Conservation (phyloP, 1,140 invertebrate species). For the Patella vulgata region DNA sequence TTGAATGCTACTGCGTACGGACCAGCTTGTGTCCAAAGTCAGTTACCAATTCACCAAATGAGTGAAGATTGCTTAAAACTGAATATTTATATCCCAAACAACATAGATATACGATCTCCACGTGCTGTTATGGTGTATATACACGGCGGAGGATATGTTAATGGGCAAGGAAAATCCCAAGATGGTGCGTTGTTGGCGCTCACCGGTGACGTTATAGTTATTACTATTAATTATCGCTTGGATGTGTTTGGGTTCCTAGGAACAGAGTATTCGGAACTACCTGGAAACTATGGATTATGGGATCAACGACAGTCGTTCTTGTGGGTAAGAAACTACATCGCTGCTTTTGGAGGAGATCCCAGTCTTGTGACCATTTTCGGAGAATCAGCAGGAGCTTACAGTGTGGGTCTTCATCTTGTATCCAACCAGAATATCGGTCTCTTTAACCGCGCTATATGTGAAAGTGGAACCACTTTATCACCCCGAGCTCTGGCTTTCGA, state of each 20-base stretch:
- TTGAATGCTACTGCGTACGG: conserved; percentile 87
- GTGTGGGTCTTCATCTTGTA: conserved; percentile 80
- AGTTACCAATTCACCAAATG: neutral
- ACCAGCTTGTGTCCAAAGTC: conserved; percentile 77
- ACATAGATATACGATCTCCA: neutral
- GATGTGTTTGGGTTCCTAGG: conserved; percentile 85
- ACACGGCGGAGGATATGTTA: conserved; percentile 92
- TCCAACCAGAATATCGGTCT: conserved; percentile 17
- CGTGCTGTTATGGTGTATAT: conserved; percentile 91
- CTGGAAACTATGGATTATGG: conserved; percentile 63
- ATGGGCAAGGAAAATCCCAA: conserved; percentile 88
- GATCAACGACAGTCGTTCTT: conserved; percentile 86
- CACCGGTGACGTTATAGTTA: conserved; percentile 80
- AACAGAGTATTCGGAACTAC: conserved; percentile 13
- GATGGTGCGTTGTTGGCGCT: conserved; percentile 81
- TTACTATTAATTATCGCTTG: conserved; percentile 78
- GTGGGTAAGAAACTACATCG: conserved; percentile 84
- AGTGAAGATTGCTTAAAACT: conserved; percentile 93
- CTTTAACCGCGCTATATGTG: conserved; percentile 33
- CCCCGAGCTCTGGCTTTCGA: conserved; percentile 9
- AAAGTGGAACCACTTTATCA: conserved; percentile 26
- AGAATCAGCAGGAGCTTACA: conserved; percentile 92
- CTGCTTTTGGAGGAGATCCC: conserved; percentile 90
- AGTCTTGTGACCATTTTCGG: conserved; percentile 93
- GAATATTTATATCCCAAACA: conserved; percentile 82